Evolutionary conservation across 2,113 vertebrate species (phyloP).

Genomic region (Agapornis roseicollis): DNA sequence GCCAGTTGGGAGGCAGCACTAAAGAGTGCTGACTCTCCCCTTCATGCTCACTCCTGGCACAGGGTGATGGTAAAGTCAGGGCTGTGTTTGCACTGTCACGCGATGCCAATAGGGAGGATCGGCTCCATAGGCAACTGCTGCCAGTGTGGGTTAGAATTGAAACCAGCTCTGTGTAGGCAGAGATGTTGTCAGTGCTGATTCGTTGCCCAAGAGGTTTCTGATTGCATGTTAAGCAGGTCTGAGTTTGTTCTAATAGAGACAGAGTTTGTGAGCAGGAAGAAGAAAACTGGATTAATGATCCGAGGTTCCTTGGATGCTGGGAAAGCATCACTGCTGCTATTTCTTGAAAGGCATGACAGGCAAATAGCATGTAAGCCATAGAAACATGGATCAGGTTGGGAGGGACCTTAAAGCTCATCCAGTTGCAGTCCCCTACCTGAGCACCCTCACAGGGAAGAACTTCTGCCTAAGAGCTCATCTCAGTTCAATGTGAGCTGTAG

Average conservation of each 20-base stretch:
- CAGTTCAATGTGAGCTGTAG: not conserved
- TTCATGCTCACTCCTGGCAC: not conserved
- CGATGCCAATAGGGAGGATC: not conserved
- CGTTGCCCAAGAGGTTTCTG: not conserved
- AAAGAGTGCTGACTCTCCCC: not conserved
- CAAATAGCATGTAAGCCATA: not conserved
- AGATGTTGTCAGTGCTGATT: not conserved
- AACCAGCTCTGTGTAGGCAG: not conserved
- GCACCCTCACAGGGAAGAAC: not conserved
- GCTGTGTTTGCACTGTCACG: not conserved
- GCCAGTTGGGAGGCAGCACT: not conserved
- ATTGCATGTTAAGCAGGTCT: not conserved
- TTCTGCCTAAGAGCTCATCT: not conserved
- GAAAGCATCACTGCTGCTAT: not conserved
- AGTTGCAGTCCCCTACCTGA: no score
- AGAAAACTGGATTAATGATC: not conserved
- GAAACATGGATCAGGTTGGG: not conserved
- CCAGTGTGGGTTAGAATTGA: fast-evolving
- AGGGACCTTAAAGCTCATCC: not conserved
- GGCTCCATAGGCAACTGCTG: not conserved
- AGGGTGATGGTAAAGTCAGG: not conserved
- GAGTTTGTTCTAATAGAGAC: not conserved
- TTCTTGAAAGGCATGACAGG: not conserved
- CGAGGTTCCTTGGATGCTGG: not conserved
- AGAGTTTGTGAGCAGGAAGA: not conserved